These are phyloP conservation scores for Catalaphyllia jardinei DNA, from an alignment of 64 coral and sea anemone genomes.

Conservation along the genomic window DNA sequence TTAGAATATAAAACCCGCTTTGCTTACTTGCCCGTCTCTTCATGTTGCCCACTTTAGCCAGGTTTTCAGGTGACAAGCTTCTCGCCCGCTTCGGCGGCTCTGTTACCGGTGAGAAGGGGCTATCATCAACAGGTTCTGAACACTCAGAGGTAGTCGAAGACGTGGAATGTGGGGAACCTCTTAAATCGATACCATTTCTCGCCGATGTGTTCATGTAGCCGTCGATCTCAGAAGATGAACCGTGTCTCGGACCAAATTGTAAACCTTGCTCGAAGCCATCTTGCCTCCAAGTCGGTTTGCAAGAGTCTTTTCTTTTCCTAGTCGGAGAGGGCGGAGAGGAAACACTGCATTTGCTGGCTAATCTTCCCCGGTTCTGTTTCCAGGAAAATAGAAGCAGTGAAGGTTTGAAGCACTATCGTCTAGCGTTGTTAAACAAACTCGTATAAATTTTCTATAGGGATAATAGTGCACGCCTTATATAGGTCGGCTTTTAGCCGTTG, in stretches of 20 bases:
- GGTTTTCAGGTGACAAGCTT: conserved; percentile 75
- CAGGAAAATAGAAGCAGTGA: conserved; percentile 4
- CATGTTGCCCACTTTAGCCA: conserved; percentile 35
- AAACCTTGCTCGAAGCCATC: conserved; percentile 39
- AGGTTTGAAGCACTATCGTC: not conserved
- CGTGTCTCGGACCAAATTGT: conserved; percentile 48
- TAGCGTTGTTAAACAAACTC: not conserved
- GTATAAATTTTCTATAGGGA: not conserved
- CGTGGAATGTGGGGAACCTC: conserved; percentile 62
- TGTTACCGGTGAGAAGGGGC: conserved; percentile 57
- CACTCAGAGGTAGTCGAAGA: conserved; percentile 82
- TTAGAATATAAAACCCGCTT: not conserved
- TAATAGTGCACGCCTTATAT: not conserved
- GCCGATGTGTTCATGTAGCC: conserved; percentile 32
- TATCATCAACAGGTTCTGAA: conserved; percentile 76
- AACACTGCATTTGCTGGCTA: conserved; percentile 91
- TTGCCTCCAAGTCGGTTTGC: conserved; percentile 58
- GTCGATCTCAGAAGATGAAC: conserved; percentile 68
- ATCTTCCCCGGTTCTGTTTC: conserved; percentile 90
- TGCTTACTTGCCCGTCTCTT: conserved; percentile 31
- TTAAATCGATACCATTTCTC: conserved; percentile 43
- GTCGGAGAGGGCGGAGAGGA: conserved; percentile 77
- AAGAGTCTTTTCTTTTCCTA: conserved; percentile 66
- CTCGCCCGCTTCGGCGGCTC: conserved; percentile 52
- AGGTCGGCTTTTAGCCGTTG: not conserved